A percentile compares a stretch with the other conserved stretches of the same genome.
phyloP scores from a whole-genome alignment of 2,797 vertebrate species.

The Falco cherrug region DNA sequence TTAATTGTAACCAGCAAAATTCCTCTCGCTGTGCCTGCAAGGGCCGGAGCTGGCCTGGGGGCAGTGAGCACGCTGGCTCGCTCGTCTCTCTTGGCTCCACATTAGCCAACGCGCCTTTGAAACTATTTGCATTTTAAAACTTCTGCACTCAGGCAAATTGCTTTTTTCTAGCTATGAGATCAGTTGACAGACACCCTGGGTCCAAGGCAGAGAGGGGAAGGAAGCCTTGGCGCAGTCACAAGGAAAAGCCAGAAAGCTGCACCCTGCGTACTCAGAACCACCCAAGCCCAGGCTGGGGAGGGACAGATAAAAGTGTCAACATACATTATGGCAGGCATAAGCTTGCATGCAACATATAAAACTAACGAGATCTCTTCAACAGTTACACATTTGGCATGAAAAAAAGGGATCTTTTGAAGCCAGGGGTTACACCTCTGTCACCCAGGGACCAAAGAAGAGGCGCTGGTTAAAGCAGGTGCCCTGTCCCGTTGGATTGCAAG shows the following conservation, averaged over 20 bases:
- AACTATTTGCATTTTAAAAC: not conserved
- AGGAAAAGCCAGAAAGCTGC: not conserved
- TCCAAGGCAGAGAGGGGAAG: not conserved
- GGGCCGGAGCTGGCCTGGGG: not conserved
- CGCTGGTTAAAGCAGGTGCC: not conserved
- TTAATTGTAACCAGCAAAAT: conserved; percentile 50
- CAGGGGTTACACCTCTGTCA: not conserved
- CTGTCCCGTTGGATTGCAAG: fast-evolving
- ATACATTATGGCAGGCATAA: not conserved
- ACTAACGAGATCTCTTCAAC: not conserved
- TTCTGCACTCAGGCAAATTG: not conserved
- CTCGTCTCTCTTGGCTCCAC: not conserved
- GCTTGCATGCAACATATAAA: not conserved
- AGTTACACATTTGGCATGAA: not conserved
- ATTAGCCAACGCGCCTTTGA: not conserved
- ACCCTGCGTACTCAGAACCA: not conserved
- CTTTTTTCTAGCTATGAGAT: not conserved
- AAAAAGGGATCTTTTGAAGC: not conserved
- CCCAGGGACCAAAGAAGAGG: not conserved
- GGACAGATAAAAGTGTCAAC: not conserved
- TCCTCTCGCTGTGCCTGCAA: not conserved
- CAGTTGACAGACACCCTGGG: not conserved
- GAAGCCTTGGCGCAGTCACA: not conserved
- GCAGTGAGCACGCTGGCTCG: fast-evolving
- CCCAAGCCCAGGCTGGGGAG: not conserved